Evolutionary conservation across 2,113 vertebrate species (phyloP).

Genomic region (Thymallus thymallus): DNA sequence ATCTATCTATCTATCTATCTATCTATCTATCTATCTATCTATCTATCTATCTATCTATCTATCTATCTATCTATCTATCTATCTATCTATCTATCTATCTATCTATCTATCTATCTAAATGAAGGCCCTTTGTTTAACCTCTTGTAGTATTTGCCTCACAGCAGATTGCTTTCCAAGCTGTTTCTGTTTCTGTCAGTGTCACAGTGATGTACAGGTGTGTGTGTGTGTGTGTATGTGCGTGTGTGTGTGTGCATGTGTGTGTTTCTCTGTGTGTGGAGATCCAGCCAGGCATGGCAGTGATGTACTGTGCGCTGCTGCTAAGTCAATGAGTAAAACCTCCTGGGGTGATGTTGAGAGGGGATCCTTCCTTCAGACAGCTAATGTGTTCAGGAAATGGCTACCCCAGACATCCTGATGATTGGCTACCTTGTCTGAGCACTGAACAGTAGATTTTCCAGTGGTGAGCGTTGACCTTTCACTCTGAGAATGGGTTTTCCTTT

Average conservation of each 20-base stretch:
- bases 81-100: no score
- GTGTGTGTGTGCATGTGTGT: slow-evolving; percentile 31
- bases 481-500: neutral
- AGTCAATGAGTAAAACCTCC: slow-evolving; percentile 8
- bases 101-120: no score
- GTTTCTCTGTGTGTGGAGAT: neutral
- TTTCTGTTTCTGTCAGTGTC: slow-evolving; percentile 35
- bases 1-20: no score
- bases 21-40: no score
- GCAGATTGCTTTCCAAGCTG: neutral
- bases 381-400: slow-evolving; percentile 28
- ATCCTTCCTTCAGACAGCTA: slow-evolving; percentile 41
- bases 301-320: slow-evolving; percentile 20
- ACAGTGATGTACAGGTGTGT: slow-evolving; percentile 64
- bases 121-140: no score
- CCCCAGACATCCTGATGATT: slow-evolving; percentile 19
- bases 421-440: neutral
- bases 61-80: no score
- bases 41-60: no score
- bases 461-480: neutral
- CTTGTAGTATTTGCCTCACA: no score
- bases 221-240: no score
- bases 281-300: slow-evolving; percentile 24
- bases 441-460: neutral
- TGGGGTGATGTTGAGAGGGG: slow-evolving; percentile 38